Conservation (phyloP, 1,140 invertebrate species). For the Ctenoplectra terminalis region DNA sequence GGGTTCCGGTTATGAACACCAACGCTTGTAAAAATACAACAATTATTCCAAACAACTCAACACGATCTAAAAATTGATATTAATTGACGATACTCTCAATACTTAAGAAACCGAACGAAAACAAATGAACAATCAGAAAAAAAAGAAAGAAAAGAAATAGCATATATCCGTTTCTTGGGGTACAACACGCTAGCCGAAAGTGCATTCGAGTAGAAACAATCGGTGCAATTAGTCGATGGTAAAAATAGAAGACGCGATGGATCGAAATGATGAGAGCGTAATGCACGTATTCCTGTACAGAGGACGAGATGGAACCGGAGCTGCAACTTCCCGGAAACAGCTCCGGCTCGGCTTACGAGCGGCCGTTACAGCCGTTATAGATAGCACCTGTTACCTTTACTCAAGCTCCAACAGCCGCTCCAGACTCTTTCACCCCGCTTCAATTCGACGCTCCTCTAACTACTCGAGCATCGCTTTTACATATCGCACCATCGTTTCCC, state of each 20-base stretch:
- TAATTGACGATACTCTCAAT: too few species aligned
- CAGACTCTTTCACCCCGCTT: constrained; percentile 52
- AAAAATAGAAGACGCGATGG: constrained; percentile 47
- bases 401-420: constrained; percentile 57
- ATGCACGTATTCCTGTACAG: constrained; percentile 72
- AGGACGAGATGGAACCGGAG: constrained; percentile 61
- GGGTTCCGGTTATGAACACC: too few species aligned
- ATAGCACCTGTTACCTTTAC: constrained; percentile 79
- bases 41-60: too few species aligned
- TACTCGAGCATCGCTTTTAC: constrained; percentile 65
- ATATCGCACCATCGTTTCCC: constrained; percentile 31
- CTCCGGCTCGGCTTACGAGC: constrained; percentile 64
- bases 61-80: too few species aligned
- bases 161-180: constrained; percentile 43
- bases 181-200: not conserved
- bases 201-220: constrained; percentile 54
- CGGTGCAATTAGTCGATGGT: constrained; percentile 57
- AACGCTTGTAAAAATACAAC: too few species aligned
- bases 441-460: constrained; percentile 63
- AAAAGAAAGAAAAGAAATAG: not conserved
- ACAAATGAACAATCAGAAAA: not conserved
- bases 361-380: constrained; percentile 69
- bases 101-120: too few species aligned
- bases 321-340: constrained; percentile 67
- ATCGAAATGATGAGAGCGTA: constrained; percentile 61